A percentile compares a stretch with the other conserved stretches of the same genome.
Conservation (phyloP, 2,113 vertebrate genomes). For the Phainopepla nitens region DNA sequence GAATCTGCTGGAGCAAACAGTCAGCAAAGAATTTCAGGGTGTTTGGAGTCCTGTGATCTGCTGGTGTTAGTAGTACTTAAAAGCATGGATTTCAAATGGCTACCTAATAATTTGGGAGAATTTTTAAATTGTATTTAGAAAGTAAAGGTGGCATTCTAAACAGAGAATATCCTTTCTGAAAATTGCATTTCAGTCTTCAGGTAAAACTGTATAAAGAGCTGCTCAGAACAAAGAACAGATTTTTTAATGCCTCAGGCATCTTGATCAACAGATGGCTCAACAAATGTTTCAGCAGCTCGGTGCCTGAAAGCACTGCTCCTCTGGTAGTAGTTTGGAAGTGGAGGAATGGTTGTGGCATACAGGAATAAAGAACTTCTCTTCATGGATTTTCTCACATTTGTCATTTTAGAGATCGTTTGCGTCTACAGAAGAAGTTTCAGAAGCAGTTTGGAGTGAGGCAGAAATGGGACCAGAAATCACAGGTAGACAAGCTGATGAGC, state of each 20-base stretch:
- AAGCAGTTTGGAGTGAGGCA: conserved; percentile 99
- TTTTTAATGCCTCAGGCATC: not conserved
- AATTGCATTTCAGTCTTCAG: not conserved
- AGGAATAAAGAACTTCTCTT: not conserved
- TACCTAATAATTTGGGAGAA: not conserved
- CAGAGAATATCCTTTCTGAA: not conserved
- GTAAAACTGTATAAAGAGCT: not conserved
- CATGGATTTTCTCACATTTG: not conserved
- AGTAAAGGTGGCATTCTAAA: rapidly evolving
- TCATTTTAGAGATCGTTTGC: conserved; percentile 87
- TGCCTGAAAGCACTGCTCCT: not conserved
- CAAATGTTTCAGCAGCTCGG: not conserved
- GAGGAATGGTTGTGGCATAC: not conserved
- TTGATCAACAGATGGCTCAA: not conserved
- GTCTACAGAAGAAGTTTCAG: conserved; percentile 97
- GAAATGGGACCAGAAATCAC: conserved; percentile 99
- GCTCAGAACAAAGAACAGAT: not conserved
- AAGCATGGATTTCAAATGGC: not conserved
- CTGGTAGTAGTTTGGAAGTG: not conserved
- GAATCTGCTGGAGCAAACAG: not conserved
- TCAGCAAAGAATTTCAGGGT: not conserved
- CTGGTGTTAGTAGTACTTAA: not conserved
- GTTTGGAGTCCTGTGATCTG: rapidly evolving
- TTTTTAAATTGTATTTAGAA: not conserved
- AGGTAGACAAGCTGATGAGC: conserved; percentile 72